Base-by-base conservation (phyloP, 2,888 invertebrate genomes). In the Drosophila kuntzei region DNA sequence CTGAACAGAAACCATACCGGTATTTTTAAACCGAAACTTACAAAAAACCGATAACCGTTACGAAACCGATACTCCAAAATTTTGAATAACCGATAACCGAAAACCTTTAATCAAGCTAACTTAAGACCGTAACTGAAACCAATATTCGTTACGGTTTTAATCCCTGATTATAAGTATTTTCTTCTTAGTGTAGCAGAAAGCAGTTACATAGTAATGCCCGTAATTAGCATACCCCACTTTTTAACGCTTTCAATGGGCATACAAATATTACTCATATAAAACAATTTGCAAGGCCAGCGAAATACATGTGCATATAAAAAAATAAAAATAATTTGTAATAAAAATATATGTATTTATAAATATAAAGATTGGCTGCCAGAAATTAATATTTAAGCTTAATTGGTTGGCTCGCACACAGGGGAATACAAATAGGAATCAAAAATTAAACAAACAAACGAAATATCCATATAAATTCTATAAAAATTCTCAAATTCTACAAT, bases 341-440 rank as follows among this genome's bases (percentile, higher is more conserved):
- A 20, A 22, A 50, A 20, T 22, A n/a, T 22, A 20, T 11, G 20
- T 43, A 27, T 54, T 9, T 27, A 14, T 20, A 32, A 20, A 54
- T 22, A 22, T 32, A 14, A 20, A 14, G 20, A 43, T 54, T 43
- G 32, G 29, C 43, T 41, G 43, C 29, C 43, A n/a, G 32, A 43
- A 39, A 41, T 39, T 39, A 39, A 16, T 53, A 29, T 53, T 27
- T 39, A 29, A 29, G 39, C 39, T 18, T 53, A 51, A 25, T 51
- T 37, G 25, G 16, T 18, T 18, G 27, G 27, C 27, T 27, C 27
- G 5, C 27, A 9, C 3, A 3, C 16, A 8, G 12, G 12, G 9
- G 8, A 27, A 47, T 11, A 14, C 20, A 44, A 27, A 18, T 11
- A 2, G 6, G n/a, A 25, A 20, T 4, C 14, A 11, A n/a, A 49